Conservation (phyloP, 2,888 invertebrate genomes). For the Kuschelorhynchus macadamiae region DNA sequence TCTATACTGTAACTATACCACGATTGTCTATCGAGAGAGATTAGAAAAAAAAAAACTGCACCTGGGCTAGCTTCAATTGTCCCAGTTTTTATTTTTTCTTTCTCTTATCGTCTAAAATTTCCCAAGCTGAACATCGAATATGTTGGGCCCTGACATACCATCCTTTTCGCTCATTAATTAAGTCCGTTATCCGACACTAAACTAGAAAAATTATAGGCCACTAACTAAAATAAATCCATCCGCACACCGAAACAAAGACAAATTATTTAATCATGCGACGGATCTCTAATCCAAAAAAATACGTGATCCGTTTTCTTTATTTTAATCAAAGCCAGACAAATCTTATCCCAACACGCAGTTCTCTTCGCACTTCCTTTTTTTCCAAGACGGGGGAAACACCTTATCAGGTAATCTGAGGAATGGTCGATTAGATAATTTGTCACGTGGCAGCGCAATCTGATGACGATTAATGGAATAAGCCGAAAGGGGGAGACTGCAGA, state of each 20-base stretch:
- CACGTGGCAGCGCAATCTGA: constrained; percentile 50
- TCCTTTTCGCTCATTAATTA: too few species aligned
- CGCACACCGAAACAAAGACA: constrained; percentile 9
- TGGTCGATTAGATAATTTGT: constrained; percentile 52
- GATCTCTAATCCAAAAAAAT: constrained; percentile 27
- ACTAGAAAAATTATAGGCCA: too few species aligned
- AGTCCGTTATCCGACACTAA: too few species aligned
- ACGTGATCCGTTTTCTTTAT: constrained; percentile 39
- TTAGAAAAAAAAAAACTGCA: too few species aligned
- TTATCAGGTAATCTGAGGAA: constrained; percentile 50
- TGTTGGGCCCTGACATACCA: too few species aligned
- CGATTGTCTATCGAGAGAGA: too few species aligned
- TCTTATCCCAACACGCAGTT: constrained; percentile 46
- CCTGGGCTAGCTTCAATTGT: too few species aligned
- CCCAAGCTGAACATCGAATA: too few species aligned
- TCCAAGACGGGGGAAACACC: constrained; percentile 34
- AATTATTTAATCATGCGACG: constrained; percentile 25
- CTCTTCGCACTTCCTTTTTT: constrained; percentile 40
- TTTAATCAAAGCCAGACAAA: constrained; percentile 46
- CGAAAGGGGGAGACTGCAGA: constrained; percentile 32
- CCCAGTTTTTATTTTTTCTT: too few species aligned
- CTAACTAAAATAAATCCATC: too few species aligned
- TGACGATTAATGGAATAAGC: constrained; percentile 48
- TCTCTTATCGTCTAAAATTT: too few species aligned
- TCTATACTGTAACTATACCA: too few species aligned